Evolutionary conservation across 2,797 vertebrate species (phyloP), one percentile per base, ranked within the genome.

Genomic region (Pangasius macronema): DNA sequence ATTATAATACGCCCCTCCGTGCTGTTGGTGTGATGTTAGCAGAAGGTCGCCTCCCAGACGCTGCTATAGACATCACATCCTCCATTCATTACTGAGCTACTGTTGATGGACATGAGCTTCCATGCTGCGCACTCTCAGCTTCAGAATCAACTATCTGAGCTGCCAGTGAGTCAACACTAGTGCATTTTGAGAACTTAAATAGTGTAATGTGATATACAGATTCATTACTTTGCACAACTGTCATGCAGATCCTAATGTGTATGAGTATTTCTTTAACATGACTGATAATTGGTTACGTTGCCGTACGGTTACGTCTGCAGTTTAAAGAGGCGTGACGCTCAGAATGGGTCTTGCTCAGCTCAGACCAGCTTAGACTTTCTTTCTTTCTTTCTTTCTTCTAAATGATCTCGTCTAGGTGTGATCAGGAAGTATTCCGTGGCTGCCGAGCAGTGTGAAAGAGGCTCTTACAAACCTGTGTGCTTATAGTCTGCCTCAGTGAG

Each of bases 381-480:
- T 39, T 42, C 33, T 68, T 6, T 36, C 11, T 73, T 8, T 27
- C 14, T 30, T 1, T 49, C 14, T 20, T 33, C 24, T 36, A 1
- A 2, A 46, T 72, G 16, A 5, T 46, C 39, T 13, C 11, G 76
- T 39, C 27, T 24, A 3, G n/a, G 33, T 79, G 51, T 59, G 20
- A 27, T 49, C 63, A 81, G 16, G 36, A 51, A 14, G 55, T 55
- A 16, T 57, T 57, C 49, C 49, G 24, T 49, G 46, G 83, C 73
- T 90, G 81, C 91, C 80, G 33, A 84, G 85, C 76, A 88, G 67
- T 61, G 73, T 24, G 24, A 24, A 68, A 89, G 72, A 85, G 87
- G 86, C 77, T 57, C 87, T 91, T 83, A 42, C 86, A 61, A 86
- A 85, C 55, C 30, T 89, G 72, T 88, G 82, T 85, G 65, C 82